Conservation (phyloP, 2,113 vertebrate genomes). For the Passerina amoena region DNA sequence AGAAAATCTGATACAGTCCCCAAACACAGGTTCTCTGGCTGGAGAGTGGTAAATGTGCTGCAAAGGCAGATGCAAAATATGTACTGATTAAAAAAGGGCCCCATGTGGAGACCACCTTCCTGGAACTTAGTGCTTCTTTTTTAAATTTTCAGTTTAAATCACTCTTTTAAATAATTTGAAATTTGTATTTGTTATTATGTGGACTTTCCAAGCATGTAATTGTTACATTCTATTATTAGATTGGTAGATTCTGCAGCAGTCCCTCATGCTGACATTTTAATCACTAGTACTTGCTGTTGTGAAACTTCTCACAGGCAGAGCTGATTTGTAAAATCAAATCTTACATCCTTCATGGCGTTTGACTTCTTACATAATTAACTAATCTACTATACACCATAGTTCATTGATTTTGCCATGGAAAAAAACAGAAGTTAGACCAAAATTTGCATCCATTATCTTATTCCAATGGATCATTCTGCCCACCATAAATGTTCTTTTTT, state of each 20-base stretch:
- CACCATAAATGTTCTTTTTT: background rate
- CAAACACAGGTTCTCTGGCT: background rate
- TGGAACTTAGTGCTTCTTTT: background rate
- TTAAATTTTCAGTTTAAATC: conserved; percentile 8
- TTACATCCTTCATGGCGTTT: conserved; percentile 34
- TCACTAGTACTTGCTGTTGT: conserved; percentile 48
- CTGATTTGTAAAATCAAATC: conserved; percentile 65
- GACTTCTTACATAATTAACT: conserved; percentile 67
- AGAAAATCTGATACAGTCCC: background rate
- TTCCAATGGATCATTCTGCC: conserved; percentile 10
- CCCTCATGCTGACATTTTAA: conserved; percentile 71
- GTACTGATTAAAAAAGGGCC: background rate
- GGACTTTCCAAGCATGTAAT: conserved; percentile 35
- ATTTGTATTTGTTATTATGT: conserved; percentile 30
- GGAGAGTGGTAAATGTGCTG: background rate
- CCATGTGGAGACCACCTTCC: background rate
- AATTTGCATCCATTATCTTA: conserved; percentile 44
- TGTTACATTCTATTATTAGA: conserved; percentile 41
- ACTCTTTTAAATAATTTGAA: background rate
- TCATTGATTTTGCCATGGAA: conserved; percentile 60
- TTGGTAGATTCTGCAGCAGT: conserved; percentile 14
- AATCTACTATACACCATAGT: conserved; percentile 53
- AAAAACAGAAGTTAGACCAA: background rate
- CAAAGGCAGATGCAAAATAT: background rate
- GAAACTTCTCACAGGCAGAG: conserved; percentile 57